Evolutionary conservation across 2,113 vertebrate genomes (phyloP).

Genomic region (Calyptomena viridis): DNA sequence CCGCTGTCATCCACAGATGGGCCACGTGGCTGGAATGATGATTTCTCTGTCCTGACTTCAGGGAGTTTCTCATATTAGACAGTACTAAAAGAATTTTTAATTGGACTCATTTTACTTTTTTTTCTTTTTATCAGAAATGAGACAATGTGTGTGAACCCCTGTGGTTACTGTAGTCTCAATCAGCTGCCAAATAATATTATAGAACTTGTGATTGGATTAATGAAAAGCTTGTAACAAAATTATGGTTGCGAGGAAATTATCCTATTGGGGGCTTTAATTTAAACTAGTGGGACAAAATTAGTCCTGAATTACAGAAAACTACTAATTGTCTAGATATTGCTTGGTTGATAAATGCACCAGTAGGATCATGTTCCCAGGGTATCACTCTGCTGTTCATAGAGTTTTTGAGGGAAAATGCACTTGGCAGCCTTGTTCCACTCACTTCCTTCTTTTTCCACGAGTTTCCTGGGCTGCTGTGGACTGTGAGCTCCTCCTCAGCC

Average conservation of each 20-base stretch:
- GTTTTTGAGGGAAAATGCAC: neutral
- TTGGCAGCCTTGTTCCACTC: neutral
- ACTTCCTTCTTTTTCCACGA: neutral
- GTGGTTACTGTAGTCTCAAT: conserved; percentile 59
- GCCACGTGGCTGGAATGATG: conserved; percentile 35
- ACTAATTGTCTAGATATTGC: conserved; percentile 40
- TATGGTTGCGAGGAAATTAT: conserved; percentile 61
- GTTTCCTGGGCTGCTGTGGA: neutral
- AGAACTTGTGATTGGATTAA: conserved; percentile 71
- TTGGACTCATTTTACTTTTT: conserved; percentile 30
- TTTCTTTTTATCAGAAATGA: conserved; percentile 53
- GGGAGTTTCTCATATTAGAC: conserved; percentile 46
- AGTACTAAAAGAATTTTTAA: conserved; percentile 62
- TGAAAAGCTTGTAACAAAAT: conserved; percentile 76
- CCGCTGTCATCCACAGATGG: neutral
- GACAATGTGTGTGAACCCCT: conserved; percentile 52
- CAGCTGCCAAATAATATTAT: conserved; percentile 67
- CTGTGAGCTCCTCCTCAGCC: neutral
- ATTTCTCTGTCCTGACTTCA: conserved; percentile 23
- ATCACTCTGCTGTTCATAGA: neutral
- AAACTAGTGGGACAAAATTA: conserved; percentile 65
- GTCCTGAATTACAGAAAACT: conserved; percentile 64
- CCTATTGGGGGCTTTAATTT: conserved; percentile 61
- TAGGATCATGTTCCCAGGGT: neutral
- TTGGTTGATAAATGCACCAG: conserved; percentile 34